These are phyloP conservation scores for Lithosia quadra DNA, from an alignment of 2,888 invertebrate genomes.

Conservation along the genomic window DNA sequence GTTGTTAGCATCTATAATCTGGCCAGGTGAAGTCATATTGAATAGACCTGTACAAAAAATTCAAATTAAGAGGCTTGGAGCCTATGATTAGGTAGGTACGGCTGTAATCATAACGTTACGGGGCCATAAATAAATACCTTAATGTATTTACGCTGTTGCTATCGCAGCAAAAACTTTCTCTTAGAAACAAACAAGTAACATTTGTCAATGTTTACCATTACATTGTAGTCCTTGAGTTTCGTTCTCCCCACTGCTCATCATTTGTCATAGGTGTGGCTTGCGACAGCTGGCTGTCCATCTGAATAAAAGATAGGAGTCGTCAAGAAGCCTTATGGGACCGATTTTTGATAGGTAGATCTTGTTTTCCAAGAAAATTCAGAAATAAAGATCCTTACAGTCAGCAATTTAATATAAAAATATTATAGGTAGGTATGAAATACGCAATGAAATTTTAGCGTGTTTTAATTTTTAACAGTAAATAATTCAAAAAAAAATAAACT, in stretches of 20 bases:
- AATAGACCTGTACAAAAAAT: background rate
- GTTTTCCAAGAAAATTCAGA: conserved; percentile 59
- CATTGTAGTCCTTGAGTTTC: conserved; percentile 41
- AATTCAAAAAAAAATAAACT: no score
- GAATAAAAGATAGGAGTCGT: conserved; percentile 72
- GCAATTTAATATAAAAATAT: no score
- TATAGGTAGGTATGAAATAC: no score
- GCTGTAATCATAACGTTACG: background rate
- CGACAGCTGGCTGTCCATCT: conserved; percentile 59
- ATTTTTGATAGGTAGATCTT: conserved; percentile 69
- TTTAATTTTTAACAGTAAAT: no score
- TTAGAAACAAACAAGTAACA: conserved; percentile 50
- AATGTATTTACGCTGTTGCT: conserved; percentile 28
- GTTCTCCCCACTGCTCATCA: conserved; percentile 57
- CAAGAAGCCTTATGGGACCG: conserved; percentile 70
- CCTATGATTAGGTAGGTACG: background rate
- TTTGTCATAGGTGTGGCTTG: conserved; percentile 62
- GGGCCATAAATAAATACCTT: conserved; percentile 9
- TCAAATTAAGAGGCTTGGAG: background rate
- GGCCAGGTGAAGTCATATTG: no score
- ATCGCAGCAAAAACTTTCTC: conserved; percentile 42
- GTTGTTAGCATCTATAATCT: no score
- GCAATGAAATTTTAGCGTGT: no score
- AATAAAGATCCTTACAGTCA: conserved; percentile 56
- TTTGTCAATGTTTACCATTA: conserved; percentile 48